Evolutionary conservation across 2,888 invertebrate genomes (phyloP), one percentile per base, ranked within the genome.

Genomic region (Parnassius smintheus): DNA sequence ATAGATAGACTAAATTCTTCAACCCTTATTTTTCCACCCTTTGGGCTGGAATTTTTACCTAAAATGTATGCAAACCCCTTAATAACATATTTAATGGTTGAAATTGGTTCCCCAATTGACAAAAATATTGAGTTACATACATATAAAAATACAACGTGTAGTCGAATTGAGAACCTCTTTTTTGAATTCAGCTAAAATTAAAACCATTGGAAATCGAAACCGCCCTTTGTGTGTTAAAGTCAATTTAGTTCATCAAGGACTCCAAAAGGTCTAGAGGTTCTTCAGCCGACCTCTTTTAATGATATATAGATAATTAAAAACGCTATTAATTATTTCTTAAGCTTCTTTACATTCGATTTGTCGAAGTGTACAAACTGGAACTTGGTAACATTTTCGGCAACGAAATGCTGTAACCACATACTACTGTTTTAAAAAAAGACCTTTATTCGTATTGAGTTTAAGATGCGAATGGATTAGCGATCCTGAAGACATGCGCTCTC

Each of bases 291-390:
- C 59, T 59, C 46, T 18, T 55, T 54, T 10, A 59, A 56, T 56
- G 51, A 52, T 59, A 48, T 63, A 63, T 63, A 52, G 59, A 63
- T 63, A 63, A 63, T 63, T 63, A 63, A 63, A 59, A 63, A 56
- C 52, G 46, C 48, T 41, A 59, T 63, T 63, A 63, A 63, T 63
- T 63, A 63, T 63, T 63, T 63, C 56, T 18, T 56, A 55, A 59
- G 59, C 56, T 51, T 10, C 52, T 59, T 63, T 48, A 63, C 59
- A 59, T 59, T 59, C 59, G 63, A 63, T 63, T 63, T 56, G 25
- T 2, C 59, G 59, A 59, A 59, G 56, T 59, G 59, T 63, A 59
- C 63, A 63, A 35, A 63, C 59, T 59, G 59, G 35, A 22, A 12
- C 22, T 54, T 52, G 44, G 11, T 58, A 58, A 49, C 45, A 48